Evolutionary conservation across 2,888 invertebrate genomes (phyloP), one percentile per base, ranked within the genome.

Genomic region (Stratiomys singularior): DNA sequence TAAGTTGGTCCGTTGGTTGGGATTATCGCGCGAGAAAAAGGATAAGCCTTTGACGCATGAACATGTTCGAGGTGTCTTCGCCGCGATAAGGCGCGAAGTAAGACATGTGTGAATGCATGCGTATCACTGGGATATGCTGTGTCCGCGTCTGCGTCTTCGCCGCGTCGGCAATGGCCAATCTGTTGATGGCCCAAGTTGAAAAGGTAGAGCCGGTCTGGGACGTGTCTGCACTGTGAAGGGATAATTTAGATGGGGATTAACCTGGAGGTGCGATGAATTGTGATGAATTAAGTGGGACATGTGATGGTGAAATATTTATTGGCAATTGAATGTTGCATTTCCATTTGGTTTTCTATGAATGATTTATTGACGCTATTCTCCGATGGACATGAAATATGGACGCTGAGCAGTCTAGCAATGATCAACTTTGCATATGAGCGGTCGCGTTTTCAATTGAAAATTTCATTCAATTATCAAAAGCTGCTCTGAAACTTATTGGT

Each of bases 241-340:
- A 66, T 27, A 37, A 69, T 69, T 69, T 69, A 69, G 47, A 25
- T 69, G 69, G 23, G 69, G 69, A 69, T 69, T 69, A 69, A 69
- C 69, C 69, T 47, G 69, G 15, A 66, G 69, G 69, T 69, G 21
- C 15, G 47, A 69, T n/a, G 69, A 25, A 47, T 69, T 69, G 47
- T 25, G 47, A 69, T 69, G 69, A 47, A 69, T 69, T 69, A 30
- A 47, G 69, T 46, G 47, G 69, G 69, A 69, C 69, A 69, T 28
- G 25, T 66, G 66, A 18, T 66, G 37, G 27, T 66, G 66, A 37
- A 30, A 66, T 66, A 66, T 47, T 46, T 69, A 69, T 69, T 47
- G 23, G 21, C 47, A 44, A 47, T 46, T 9, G 69, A 66, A 60
- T 60, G 60, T 15, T n/a, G 15, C 27, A 28, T 18, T 37, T 30